Conservation (phyloP, 2,113 vertebrate species). For the Marmota flaviventris region DNA sequence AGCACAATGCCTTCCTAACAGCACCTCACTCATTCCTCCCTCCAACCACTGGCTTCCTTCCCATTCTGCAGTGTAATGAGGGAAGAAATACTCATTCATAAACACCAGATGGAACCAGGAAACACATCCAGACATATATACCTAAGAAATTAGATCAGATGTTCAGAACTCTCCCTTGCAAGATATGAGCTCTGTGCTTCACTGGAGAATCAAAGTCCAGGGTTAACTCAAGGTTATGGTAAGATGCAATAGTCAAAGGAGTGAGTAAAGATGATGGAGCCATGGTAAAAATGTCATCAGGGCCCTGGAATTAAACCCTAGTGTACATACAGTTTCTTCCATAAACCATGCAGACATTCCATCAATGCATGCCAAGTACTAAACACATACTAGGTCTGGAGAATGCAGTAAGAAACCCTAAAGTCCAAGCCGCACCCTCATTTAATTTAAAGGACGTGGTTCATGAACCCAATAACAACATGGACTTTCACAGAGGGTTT, state of each 20-base stretch:
- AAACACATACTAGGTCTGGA: rapidly evolving
- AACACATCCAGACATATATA: rapidly evolving
- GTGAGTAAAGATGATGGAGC: background rate
- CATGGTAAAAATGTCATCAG: background rate
- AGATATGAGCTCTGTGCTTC: background rate
- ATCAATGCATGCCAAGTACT: background rate
- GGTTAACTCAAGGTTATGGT: no score
- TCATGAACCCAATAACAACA: background rate
- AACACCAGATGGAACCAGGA: no score
- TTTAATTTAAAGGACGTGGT: background rate
- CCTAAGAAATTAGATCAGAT: background rate
- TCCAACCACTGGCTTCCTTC: background rate
- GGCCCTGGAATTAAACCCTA: background rate
- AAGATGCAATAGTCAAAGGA: background rate
- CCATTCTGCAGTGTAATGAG: rapidly evolving
- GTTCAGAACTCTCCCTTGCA: background rate
- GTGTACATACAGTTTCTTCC: background rate
- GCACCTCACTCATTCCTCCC: rapidly evolving
- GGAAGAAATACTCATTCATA: background rate
- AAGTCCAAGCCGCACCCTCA: background rate
- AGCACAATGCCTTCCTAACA: rapidly evolving
- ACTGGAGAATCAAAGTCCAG: rapidly evolving
- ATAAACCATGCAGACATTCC: background rate
- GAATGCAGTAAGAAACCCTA: rapidly evolving
- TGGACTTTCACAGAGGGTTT: background rate